A percentile compares a stretch with the other conserved stretches of the same genome.
These are phyloP conservation scores for Astatotilapia flaviijosephi DNA, from an alignment of 2,113 vertebrate genomes.

Conservation along the genomic window DNA sequence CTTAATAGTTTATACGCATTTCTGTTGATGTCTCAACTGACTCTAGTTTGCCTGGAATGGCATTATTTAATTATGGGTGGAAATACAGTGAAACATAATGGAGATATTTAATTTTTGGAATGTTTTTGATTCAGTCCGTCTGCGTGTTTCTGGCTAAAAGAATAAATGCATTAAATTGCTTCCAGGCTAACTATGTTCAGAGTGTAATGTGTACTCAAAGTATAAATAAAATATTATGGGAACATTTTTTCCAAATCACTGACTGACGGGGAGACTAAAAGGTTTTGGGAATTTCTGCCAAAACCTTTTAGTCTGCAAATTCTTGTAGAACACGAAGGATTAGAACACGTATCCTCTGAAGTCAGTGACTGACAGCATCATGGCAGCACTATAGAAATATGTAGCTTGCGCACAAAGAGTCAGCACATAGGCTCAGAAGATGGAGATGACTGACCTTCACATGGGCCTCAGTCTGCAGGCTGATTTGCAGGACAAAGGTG, in stretches of 20 bases:
- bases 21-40: neutral
- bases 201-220: neutral
- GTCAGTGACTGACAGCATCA: neutral
- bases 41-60: neutral
- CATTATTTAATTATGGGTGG: neutral
- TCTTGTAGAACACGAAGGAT: neutral
- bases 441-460: neutral
- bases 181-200: slow-evolving; percentile 1
- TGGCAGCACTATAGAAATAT: neutral
- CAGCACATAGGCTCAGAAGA: neutral
- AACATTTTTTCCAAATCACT: neutral
- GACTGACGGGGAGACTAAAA: neutral
- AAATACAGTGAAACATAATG: neutral
- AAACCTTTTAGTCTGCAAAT: neutral
- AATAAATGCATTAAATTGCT: slow-evolving; percentile 23
- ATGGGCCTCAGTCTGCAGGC: neutral
- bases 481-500: slow-evolving; percentile 43
- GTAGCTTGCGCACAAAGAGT: neutral
- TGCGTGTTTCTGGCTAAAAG: neutral
- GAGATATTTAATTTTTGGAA: neutral
- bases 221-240: neutral
- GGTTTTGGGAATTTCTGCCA: neutral
- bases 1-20: neutral
- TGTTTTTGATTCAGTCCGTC: neutral
- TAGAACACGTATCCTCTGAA: neutral